Evolutionary conservation across 2,797 vertebrate genomes (phyloP).

Genomic region (Pantherophis vulpinus): DNA sequence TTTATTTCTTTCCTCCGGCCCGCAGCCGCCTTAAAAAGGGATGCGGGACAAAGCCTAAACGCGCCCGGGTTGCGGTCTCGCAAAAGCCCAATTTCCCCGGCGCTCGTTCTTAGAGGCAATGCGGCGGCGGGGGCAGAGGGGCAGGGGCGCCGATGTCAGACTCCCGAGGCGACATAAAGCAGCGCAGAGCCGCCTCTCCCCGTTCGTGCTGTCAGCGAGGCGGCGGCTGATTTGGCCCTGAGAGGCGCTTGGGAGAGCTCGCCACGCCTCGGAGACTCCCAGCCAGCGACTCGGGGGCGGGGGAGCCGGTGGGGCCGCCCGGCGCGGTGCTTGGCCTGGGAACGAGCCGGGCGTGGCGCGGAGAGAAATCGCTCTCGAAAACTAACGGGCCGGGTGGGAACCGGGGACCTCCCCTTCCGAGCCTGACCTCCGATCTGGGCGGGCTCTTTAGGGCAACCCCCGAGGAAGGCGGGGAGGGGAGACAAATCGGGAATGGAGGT

Average conservation of each 20-base stretch:
- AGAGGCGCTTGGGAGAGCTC: constrained; percentile 29
- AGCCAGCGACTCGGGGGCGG: background rate
- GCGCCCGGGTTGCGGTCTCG: background rate
- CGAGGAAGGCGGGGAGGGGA: background rate
- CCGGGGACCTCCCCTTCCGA: background rate
- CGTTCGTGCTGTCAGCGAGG: constrained; percentile 9
- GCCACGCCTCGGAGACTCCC: background rate
- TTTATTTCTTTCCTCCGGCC: background rate
- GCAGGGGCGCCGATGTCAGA: too few species aligned
- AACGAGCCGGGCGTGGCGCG: background rate
- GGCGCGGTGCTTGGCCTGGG: background rate
- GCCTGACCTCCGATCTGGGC: background rate
- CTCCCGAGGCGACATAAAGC: background rate
- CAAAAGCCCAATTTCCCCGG: background rate
- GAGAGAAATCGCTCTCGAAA: background rate
- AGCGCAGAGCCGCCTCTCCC: constrained; percentile 2
- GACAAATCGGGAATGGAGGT: background rate
- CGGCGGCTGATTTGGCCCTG: constrained; percentile 24
- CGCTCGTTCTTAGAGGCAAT: background rate
- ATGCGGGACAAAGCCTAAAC: background rate
- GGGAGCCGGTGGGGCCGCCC: background rate
- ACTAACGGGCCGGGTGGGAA: background rate
- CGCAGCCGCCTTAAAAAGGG: background rate
- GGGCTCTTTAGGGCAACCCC: background rate
- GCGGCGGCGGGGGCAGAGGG: background rate